These are phyloP conservation scores for Agelastica alni DNA, from an alignment of 2,888 invertebrate genomes.

Conservation along the genomic window DNA sequence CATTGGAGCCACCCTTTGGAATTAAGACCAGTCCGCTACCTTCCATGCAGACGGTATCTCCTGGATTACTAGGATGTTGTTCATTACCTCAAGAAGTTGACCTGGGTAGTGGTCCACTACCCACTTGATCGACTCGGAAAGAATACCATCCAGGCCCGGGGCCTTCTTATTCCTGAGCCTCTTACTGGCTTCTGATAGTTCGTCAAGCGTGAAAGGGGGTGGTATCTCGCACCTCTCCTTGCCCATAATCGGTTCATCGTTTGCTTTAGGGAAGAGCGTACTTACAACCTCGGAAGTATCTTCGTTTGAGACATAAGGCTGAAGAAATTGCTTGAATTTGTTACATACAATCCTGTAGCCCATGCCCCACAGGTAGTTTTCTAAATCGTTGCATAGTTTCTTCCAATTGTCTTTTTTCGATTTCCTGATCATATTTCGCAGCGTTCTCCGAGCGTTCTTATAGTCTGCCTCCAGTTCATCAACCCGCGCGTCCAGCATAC, in stretches of 20 bases:
- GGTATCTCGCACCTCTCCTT: neutral
- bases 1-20: conserved; percentile 1
- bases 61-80: neutral
- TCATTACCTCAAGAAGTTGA: neutral
- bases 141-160: neutral
- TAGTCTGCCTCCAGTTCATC: neutral
- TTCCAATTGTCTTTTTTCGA: conserved; percentile 12
- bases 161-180: neutral
- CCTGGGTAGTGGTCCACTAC: neutral
- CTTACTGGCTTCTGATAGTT: neutral
- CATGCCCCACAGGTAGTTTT: conserved; percentile 21
- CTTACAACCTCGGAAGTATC: neutral
- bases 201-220: too few relatives aligned
- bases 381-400: conserved; percentile 13
- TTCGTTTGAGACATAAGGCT: neutral
- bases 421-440: neutral
- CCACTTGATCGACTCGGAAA: neutral
- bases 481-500: neutral
- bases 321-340: neutral
- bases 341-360: conserved; percentile 16
- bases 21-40: neutral
- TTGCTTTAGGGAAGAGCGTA: neutral
- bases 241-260: neutral
- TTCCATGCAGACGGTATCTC: neutral
- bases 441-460: neutral